These are phyloP conservation scores for Belonocnema kinseyi DNA, from an alignment of 1,140 invertebrate genomes.

Conservation along the genomic window DNA sequence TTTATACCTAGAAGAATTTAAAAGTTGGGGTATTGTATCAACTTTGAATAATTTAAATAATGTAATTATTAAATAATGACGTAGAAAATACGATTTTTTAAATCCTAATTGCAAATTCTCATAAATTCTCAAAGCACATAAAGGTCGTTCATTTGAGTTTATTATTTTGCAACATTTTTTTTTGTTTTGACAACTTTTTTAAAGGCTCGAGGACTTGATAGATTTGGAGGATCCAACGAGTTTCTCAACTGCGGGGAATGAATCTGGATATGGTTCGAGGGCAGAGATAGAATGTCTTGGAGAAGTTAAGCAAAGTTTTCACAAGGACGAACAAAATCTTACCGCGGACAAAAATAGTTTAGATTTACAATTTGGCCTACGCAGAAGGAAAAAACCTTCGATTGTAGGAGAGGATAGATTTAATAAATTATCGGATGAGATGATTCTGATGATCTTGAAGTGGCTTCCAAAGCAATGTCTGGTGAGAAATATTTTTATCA, in stretches of 20 bases:
- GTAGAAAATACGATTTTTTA: too few relatives aligned
- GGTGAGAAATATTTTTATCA: constrained; percentile 68
- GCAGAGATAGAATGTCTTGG: constrained; percentile 58
- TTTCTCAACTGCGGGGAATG: constrained; percentile 48
- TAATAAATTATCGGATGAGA: constrained; percentile 86
- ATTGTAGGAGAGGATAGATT: constrained; percentile 76
- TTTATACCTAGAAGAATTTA: too few relatives aligned
- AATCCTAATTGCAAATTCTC: too few relatives aligned
- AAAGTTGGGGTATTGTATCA: too few relatives aligned
- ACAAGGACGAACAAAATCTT: constrained; percentile 54
- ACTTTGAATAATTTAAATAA: too few relatives aligned
- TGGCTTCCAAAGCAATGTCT: constrained; percentile 88
- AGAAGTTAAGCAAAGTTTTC: constrained; percentile 58
- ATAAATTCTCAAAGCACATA: too few relatives aligned
- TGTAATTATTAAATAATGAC: too few relatives aligned
- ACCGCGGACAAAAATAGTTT: constrained; percentile 54
- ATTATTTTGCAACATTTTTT: too few relatives aligned
- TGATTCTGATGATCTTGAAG: constrained; percentile 87
- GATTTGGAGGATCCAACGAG: constrained; percentile 19
- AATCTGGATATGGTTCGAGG: constrained; percentile 64
- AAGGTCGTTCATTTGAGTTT: too few relatives aligned
- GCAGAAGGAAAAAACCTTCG: constrained; percentile 64
- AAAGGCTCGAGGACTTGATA: background rate
- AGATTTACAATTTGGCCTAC: constrained; percentile 65
- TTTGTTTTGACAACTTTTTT: constrained; percentile 5